Evolutionary conservation across 2,888 invertebrate species (phyloP).

Genomic region (Dilophus febrilis): DNA sequence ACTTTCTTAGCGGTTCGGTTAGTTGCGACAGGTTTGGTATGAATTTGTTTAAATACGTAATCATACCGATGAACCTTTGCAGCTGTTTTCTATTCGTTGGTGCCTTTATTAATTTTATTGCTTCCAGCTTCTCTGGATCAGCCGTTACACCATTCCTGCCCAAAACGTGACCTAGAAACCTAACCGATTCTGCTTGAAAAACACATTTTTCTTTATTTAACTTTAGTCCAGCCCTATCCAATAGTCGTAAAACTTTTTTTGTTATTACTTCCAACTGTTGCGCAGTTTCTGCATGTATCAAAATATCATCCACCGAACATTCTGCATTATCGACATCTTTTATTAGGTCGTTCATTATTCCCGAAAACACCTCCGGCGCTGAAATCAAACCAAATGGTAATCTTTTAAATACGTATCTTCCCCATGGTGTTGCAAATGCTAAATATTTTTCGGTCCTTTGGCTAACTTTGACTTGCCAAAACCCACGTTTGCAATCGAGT

Average conservation of each 20-base stretch:
- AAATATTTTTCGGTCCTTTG: constrained; percentile 9
- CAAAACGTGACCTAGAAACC: constrained; percentile 13
- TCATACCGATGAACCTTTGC: constrained; percentile 11
- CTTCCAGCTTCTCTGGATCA: constrained; percentile 10
- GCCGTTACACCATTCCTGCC: constrained; percentile 7
- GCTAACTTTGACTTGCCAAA: constrained; percentile 12
- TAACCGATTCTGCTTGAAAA: constrained; percentile 9
- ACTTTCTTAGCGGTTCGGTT: constrained; percentile 7
- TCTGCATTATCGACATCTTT: constrained; percentile 10
- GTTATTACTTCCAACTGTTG: constrained; percentile 12
- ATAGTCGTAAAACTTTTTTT: constrained; percentile 8
- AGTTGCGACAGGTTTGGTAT: constrained; percentile 9
- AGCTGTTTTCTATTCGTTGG: constrained; percentile 9
- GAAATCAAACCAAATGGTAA: constrained; percentile 14
- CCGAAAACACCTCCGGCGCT: constrained; percentile 14
- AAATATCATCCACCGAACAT: constrained; percentile 14
- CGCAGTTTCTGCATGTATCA: constrained; percentile 13
- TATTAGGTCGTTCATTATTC: constrained; percentile 11
- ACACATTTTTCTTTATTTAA: constrained; percentile 9
- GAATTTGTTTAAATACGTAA: constrained; percentile 10
- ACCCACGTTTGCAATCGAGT: constrained; percentile 7
- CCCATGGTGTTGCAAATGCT: constrained; percentile 13
- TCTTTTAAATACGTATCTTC: constrained; percentile 11
- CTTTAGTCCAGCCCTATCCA: constrained; percentile 6
- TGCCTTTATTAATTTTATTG: constrained; percentile 6